A percentile compares a stretch with the other conserved stretches of the same genome.
These are phyloP conservation scores for Zaprionus ornatus DNA, from an alignment of 1,140 invertebrate species.

Conservation along the genomic window DNA sequence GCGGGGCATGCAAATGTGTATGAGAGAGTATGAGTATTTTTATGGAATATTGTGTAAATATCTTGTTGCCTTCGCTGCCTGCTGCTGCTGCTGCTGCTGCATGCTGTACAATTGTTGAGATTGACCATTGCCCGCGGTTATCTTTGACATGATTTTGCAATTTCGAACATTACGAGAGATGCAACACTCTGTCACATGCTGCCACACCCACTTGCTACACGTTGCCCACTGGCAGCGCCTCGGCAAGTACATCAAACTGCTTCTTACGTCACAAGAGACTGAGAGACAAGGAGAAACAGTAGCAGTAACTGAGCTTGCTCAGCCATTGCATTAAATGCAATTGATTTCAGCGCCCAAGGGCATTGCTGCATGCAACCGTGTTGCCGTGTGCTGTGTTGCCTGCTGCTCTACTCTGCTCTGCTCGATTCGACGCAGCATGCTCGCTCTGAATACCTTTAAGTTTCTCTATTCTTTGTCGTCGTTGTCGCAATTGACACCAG, in stretches of 20 bases:
- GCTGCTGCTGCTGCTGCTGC: neutral
- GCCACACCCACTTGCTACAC: constrained; percentile 11
- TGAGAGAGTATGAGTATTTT: constrained; percentile 28
- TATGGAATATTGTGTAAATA: constrained; percentile 47
- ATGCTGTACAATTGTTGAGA: constrained; percentile 2
- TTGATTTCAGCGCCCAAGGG: constrained; percentile 78
- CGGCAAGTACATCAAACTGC: constrained; percentile 63
- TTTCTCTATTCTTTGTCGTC: constrained; percentile 1
- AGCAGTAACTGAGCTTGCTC: constrained; percentile 30
- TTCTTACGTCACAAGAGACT: constrained; percentile 56
- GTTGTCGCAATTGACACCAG: constrained; percentile 9
- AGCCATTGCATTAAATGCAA: constrained; percentile 70
- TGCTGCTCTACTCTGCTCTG: constrained; percentile 2
- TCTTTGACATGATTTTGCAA: constrained; percentile 80
- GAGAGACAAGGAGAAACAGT: constrained; percentile 8
- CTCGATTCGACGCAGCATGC: constrained; percentile 2
- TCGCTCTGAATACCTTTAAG: constrained; percentile 24
- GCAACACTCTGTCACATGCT: constrained; percentile 30
- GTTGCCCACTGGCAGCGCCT: constrained; percentile 61
- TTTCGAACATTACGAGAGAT: constrained; percentile 71
- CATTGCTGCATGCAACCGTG: constrained; percentile 52
- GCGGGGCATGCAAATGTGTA: constrained; percentile 53
- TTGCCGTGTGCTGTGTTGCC: neutral
- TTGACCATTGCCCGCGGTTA: constrained; percentile 55
- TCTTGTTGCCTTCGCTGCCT: constrained; percentile 10